These are phyloP conservation scores for Muscidifurax raptorellus DNA, from an alignment of 1,140 invertebrate species.

Conservation along the genomic window DNA sequence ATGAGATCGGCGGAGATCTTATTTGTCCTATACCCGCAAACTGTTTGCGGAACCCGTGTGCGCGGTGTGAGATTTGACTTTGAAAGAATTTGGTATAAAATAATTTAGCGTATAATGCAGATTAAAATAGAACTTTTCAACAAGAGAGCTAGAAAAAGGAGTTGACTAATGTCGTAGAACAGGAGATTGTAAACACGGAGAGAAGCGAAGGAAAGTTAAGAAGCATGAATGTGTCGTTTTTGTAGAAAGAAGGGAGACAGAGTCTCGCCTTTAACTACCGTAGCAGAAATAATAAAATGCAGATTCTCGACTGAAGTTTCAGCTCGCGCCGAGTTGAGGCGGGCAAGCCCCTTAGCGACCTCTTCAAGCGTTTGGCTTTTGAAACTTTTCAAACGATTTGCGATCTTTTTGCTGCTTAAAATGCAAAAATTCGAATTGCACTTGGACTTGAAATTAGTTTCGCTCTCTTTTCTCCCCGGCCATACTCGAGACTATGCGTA, in stretches of 20 bases:
- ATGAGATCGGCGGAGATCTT: constrained; percentile 11
- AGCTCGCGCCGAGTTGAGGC: constrained; percentile 38
- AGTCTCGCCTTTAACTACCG: constrained; percentile 63
- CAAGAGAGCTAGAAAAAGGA: background rate
- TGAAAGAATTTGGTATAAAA: background rate
- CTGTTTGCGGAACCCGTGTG: background rate
- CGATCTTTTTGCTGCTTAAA: constrained; percentile 47
- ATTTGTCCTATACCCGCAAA: background rate
- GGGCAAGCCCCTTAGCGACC: constrained; percentile 29
- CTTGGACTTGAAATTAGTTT: constrained; percentile 51
- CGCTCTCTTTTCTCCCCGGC: constrained; percentile 19
- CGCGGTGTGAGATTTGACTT: too few relatives aligned
- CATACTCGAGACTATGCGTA: background rate
- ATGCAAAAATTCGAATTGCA: constrained; percentile 45
- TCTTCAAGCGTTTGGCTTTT: constrained; percentile 18
- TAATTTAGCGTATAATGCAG: background rate
- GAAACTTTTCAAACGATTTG: constrained; percentile 52
- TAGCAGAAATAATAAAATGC: constrained; percentile 72
- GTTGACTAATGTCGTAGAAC: background rate
- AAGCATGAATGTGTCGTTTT: constrained; percentile 40
- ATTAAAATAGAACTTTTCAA: background rate
- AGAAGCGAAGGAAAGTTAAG: constrained; percentile 13
- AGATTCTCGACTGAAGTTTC: constrained; percentile 58
- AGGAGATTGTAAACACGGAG: background rate
- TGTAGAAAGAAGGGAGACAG: constrained; percentile 37